These are phyloP conservation scores for Serranus cabrilla DNA, from an alignment of 2,797 vertebrate genomes.

Conservation along the genomic window DNA sequence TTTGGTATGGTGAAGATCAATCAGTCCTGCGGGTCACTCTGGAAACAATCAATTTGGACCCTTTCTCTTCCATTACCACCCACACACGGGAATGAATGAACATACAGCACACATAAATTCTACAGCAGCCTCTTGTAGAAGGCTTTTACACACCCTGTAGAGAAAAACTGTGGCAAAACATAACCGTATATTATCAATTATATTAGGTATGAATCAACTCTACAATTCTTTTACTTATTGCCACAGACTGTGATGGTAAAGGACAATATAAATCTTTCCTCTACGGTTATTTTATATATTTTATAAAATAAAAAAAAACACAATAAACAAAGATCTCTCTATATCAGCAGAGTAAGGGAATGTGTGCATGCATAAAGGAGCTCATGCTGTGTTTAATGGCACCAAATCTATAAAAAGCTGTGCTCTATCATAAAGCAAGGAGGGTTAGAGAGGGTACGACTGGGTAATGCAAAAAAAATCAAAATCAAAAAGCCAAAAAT, in stretches of 20 bases:
- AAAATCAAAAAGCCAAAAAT: conserved; percentile 19
- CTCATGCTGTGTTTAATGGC: conserved; percentile 64
- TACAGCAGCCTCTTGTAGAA: background rate
- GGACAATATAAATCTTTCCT: background rate
- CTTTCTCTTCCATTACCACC: conserved; percentile 58
- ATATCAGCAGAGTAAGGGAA: conserved; percentile 34
- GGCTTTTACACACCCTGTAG: conserved; percentile 17
- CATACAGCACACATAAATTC: conserved; percentile 17
- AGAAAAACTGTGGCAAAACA: background rate
- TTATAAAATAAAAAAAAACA: background rate
- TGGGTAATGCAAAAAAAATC: conserved; percentile 28
- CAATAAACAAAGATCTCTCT: conserved; percentile 8
- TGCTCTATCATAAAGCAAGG: conserved; percentile 27
- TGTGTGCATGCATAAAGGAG: conserved; percentile 62
- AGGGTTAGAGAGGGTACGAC: conserved; percentile 38
- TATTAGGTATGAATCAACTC: background rate
- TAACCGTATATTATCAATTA: too few relatives aligned
- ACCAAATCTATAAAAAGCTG: conserved; percentile 35
- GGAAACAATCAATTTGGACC: conserved; percentile 79
- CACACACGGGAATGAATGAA: conserved; percentile 41
- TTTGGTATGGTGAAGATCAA: conserved; percentile 68
- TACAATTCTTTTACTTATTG: background rate
- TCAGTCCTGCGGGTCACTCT: conserved; percentile 71
- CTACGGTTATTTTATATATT: conserved; percentile 1
- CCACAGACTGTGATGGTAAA: background rate